Base-by-base conservation (phyloP, 2,113 vertebrate species). In the Syrrhaptes paradoxus region DNA sequence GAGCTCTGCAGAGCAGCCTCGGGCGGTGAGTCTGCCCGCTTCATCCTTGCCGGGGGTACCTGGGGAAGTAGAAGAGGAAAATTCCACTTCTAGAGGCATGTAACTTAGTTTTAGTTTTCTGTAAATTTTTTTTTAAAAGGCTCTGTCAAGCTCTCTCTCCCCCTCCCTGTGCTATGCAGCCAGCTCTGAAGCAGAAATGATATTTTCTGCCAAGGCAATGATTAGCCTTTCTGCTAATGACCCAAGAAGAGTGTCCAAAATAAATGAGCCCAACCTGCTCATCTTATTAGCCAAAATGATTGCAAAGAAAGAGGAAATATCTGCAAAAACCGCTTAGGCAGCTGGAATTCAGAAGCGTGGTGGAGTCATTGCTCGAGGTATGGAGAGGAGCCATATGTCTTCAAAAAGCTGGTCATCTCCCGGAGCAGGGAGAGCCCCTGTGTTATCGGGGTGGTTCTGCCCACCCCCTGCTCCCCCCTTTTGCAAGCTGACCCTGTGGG, bases 261-360 rank as follows among this genome's bases (percentile, higher is more conserved):
- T 97, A 96, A 96, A 96, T 96, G 96, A 95, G 90, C 92, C 96
- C 92, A 92, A 94, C 96, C 92, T 88, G 92, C 90, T 96, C 93
- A 89, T 97, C 93, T 90, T 96, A 96, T 96, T 96, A 97, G 88
- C 92, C 95, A 90, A 90, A 96, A 96, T 93, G 96, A 95, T 94
- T 84, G 87, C 55, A 62, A 67, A 85, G 85, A 79, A 96, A 85
- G 59, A 79, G 67, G 93, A 94, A 93, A 95, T 93, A 82, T 83
- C 89, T 70, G 75, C 71, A 91, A 51, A 91, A 96, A 89, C 16
- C 2, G 41, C 89, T 95, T 89, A 86, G 87, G 74, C 93, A 95
- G 85, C 89, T 90, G 91, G 68, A 91, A 88, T 94, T 83, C 34
- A 76, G 81, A 63, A 84, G 54, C 2, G 0, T 80, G 72, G 67